Conservation (phyloP, 2,113 vertebrate species). For the Aix galericulata region DNA sequence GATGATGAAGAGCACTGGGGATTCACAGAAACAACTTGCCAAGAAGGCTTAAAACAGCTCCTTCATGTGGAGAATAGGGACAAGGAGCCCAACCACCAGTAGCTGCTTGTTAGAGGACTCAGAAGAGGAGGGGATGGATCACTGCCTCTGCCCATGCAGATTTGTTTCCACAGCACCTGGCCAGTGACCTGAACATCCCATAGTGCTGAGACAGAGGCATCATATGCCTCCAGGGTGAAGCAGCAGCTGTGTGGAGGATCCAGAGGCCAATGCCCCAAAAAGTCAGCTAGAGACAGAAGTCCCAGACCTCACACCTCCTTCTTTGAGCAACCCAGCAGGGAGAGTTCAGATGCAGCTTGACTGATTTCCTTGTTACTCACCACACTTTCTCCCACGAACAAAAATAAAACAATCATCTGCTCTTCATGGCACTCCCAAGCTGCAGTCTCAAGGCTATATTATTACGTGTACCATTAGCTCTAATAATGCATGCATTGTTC, state of each 20-base stretch:
- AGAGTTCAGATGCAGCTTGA: not conserved
- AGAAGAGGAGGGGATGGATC: not conserved
- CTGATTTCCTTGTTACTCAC: not conserved
- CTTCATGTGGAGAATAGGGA: not conserved
- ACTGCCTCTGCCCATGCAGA: not conserved
- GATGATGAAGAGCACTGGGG: not conserved
- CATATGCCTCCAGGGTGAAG: not conserved
- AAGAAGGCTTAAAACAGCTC: not conserved
- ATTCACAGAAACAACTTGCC: not conserved
- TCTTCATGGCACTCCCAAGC: conserved; percentile 6
- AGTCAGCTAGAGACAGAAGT: not conserved
- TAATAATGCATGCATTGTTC: conserved; percentile 49
- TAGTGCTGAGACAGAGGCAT: not conserved
- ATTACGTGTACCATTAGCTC: conserved; percentile 2
- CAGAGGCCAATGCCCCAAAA: not conserved
- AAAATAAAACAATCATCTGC: not conserved
- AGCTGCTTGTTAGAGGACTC: not conserved
- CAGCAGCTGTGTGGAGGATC: not conserved
- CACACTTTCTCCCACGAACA: conserved; percentile 13
- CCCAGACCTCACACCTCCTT: not conserved
- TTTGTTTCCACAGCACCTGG: not conserved
- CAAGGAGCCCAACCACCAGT: not conserved
- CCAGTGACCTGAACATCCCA: not conserved
- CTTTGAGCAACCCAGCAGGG: not conserved
- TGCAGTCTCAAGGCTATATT: conserved; percentile 46